These are phyloP conservation scores for Bathynomus jamesi DNA, from an alignment of 1,140 invertebrate genomes.

Conservation along the genomic window DNA sequence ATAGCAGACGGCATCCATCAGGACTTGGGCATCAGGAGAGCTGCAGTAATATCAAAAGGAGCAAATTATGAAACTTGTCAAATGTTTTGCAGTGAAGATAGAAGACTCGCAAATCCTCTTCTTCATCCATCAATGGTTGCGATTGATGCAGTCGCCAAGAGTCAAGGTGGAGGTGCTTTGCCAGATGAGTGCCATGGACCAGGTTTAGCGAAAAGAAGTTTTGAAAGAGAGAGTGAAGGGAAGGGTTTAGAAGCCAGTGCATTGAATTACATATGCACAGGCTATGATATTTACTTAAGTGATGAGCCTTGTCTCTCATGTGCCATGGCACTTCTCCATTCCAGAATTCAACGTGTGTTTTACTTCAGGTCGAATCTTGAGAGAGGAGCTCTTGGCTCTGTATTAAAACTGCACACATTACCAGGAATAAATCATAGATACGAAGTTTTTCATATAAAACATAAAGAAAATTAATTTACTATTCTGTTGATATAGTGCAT, in stretches of 20 bases:
- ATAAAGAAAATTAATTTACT: neutral
- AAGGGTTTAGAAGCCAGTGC: neutral
- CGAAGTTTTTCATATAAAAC: conserved; percentile 55
- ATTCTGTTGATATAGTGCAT: neutral
- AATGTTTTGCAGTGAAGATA: conserved; percentile 55
- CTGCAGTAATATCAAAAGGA: conserved; percentile 40
- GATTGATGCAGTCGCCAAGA: conserved; percentile 71
- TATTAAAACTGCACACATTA: conserved; percentile 65
- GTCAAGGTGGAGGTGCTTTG: conserved; percentile 74
- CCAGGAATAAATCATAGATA: conserved; percentile 83
- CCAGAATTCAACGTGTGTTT: conserved; percentile 71
- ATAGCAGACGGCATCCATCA: conserved; percentile 42
- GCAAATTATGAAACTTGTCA: conserved; percentile 3
- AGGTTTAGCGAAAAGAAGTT: neutral
- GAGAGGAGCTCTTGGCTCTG: conserved; percentile 60
- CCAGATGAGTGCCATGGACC: neutral
- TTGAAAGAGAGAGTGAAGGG: neutral
- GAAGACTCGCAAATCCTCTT: conserved; percentile 57
- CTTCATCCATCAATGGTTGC: conserved; percentile 78
- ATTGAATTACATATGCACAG: conserved; percentile 71
- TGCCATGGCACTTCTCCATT: conserved; percentile 87
- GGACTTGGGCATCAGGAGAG: conserved; percentile 27
- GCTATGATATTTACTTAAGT: conserved; percentile 74
- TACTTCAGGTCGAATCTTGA: conserved; percentile 54
- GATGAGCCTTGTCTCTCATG: conserved; percentile 89